Conservation (phyloP, 92 coral and sea anemone species). For the Scolanthus callimorphus region DNA sequence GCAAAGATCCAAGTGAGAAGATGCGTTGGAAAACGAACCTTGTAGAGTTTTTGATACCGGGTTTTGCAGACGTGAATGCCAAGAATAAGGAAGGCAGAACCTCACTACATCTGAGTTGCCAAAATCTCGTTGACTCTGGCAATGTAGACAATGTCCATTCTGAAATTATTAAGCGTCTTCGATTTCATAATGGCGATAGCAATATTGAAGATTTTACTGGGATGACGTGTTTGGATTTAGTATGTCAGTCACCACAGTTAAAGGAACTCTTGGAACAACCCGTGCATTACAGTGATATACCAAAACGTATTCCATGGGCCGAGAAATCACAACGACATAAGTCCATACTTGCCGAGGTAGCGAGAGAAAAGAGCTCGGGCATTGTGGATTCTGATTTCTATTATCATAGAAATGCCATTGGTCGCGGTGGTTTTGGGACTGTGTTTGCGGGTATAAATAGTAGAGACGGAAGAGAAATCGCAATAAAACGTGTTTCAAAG, state of each 20-base stretch:
- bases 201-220: neutral
- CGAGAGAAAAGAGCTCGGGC: constrained; percentile 21
- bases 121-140: neutral
- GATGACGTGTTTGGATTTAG: constrained; percentile 9
- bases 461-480: constrained; percentile 51
- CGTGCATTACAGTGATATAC: neutral
- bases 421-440: constrained; percentile 36
- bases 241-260: constrained; percentile 1
- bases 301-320: constrained; percentile 11
- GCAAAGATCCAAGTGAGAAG: constrained; percentile 1
- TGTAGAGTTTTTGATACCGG: neutral
- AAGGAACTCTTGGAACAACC: constrained; percentile 7
- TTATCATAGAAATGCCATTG: constrained; percentile 30
- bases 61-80: neutral
- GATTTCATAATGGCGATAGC: neutral
- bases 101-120: constrained; percentile 2
- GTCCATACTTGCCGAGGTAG: constrained; percentile 8
- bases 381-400: constrained; percentile 13
- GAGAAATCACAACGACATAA: constrained; percentile 2
- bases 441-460: constrained; percentile 41
- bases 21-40: too few species aligned
- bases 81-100: constrained; percentile 12
- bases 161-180: constrained; percentile 4
- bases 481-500: constrained; percentile 41
- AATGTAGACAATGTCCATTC: neutral